Base-by-base conservation (phyloP, 2,113 vertebrate species). In the Lepidothrix coronata region DNA sequence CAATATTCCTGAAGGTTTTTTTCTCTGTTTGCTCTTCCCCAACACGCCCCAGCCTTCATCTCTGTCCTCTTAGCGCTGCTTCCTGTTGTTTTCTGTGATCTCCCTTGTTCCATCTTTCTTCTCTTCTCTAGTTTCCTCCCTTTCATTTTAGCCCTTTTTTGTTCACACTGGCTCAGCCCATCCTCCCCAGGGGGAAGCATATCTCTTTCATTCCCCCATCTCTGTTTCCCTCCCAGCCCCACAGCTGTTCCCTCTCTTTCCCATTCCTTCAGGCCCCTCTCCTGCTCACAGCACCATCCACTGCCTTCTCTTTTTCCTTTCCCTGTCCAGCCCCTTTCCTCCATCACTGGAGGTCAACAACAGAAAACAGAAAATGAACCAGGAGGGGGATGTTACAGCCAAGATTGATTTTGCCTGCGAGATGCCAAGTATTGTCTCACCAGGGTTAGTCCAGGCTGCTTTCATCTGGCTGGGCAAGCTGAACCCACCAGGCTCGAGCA, bases 41-140 rank as follows among this genome's bases (percentile, higher is more conserved):
- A 77, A 19, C 44, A 73, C 67, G 35, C n/a, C 62, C 67, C 43
- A 83, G 54, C 51, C 72, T 88, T 93, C 90, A 63, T 80, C 75
- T 67, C 88, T 85, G 63, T 77, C 48, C 35, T 80, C 54, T 49
- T 37, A 79, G 65, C 8, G 0, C 75, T 77, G 92, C 73, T 95
- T 91, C 90, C 92, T 96, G 90, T 91, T 83, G 67, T 88, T 95
- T 75, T 83, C 48, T 89, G 58, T 80, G 89, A 82, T 93, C 90
- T 92, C 79, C 75, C 92, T 93, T 86, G 67, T 90, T 90, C 92
- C 93, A 90, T 91, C 91, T 96, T 97, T 94, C 85, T 95, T 96
- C 77, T 94, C 91, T 93, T 93, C 95, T 93, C 88, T 94, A 55
- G 43, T 95, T 96, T 96, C 93, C 92, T 96, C 82, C 82, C 65